Conservation (phyloP, 1,140 invertebrate genomes). For the Prorops nasuta region DNA sequence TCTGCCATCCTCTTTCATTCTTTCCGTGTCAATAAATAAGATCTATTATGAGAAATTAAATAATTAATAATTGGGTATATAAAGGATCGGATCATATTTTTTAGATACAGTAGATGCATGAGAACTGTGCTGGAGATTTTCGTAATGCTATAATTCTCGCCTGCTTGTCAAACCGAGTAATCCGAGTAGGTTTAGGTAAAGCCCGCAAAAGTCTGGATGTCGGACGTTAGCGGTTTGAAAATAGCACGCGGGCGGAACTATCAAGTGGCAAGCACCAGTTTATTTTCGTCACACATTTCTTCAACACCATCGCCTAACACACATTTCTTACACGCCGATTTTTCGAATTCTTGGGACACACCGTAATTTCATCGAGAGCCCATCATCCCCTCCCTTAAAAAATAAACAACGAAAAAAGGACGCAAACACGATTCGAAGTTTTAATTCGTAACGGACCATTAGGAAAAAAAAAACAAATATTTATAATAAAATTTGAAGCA, state of each 20-base stretch:
- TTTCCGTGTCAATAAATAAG: background rate
- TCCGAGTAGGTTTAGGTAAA: too few relatives aligned
- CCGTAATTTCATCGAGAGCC: background rate
- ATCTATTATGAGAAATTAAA: background rate
- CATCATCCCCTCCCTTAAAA: background rate
- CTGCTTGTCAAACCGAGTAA: too few relatives aligned
- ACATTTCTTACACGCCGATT: background rate
- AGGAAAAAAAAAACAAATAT: too few relatives aligned
- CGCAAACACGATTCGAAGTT: too few relatives aligned
- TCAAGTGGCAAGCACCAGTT: slow-evolving; percentile 9
- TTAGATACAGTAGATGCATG: background rate
- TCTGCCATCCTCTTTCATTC: background rate
- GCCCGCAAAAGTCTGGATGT: too few relatives aligned
- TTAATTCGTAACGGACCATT: too few relatives aligned
- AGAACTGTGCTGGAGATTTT: background rate
- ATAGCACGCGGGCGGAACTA: slow-evolving; percentile 16
- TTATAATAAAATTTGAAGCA: too few relatives aligned
- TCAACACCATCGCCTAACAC: background rate
- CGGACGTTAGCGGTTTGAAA: slow-evolving; percentile 15
- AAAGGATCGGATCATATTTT: background rate
- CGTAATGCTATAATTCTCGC: background rate
- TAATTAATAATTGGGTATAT: background rate
- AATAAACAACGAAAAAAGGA: too few relatives aligned
- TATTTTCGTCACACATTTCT: slow-evolving; percentile 15
- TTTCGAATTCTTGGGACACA: background rate